Evolutionary conservation across 2,113 vertebrate species (phyloP), one percentile per base, ranked within the genome.

Genomic region (Amblyopsis rosae): DNA sequence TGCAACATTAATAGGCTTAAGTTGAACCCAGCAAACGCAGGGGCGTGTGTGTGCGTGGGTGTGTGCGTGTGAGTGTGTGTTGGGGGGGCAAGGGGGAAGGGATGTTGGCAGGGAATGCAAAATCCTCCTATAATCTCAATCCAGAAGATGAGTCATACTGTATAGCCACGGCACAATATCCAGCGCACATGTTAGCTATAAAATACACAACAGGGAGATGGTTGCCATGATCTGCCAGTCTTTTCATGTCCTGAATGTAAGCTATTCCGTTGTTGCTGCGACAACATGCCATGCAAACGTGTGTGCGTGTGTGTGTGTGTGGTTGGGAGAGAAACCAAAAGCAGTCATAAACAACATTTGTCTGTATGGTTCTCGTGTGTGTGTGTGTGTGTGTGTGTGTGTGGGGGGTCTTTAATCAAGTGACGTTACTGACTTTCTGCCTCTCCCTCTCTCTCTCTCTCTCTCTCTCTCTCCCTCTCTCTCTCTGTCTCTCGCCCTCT

Each of bases 1-100:
- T 82, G 75, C 75, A 79, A 70, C 76, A 80, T 82, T 80, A 76
- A 90, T 81, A 69, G 79, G 64, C 68, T 81, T 82, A 75, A 80
- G 70, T 59, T 70, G 68, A 73, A 80, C 69, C 67, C 65, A 79
- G 72, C 62, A 73, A 53, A 72, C 61, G 72, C 65, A 5, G 45
- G 46, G 67, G 70, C 70, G 54, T 46, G n/a, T 47, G 54, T 56
- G 54, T 16, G 26, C 2, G 26, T 26, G 26, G 0, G 26, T 51
- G 12, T 32, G 19, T 33, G 15, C 12, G 19, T 35, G 13, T 35
- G 19, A 2, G 19, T 26, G 19, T 26, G 19, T 41, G 35, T 41
- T 1, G 35, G 35, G 35, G 35, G 35, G 4, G 26, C 26, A 26
- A 26, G 35, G 35, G 35, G 35, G 35, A 8, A 8, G 35, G 35